Evolutionary conservation across 37 sponge, comb jelly and placozoan species (phyloP), one percentile per base, ranked within the genome.

Genomic region (Aplysina aerophoba): DNA sequence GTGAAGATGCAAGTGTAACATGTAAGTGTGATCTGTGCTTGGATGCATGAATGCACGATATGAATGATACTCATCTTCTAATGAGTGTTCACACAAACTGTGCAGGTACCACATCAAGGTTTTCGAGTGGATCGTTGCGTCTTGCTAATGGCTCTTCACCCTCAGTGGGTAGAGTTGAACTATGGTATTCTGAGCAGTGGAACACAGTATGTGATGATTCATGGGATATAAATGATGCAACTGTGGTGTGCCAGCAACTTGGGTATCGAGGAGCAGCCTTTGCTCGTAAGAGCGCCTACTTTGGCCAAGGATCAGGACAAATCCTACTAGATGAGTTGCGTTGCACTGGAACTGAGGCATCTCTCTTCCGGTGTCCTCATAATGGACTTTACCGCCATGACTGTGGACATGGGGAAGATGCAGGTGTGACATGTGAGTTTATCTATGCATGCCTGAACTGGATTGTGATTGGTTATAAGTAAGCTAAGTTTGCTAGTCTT

Each of bases 281-380:
- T 11, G 11, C 14, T 12, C 41, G 13, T 13, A 19, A 25, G 13
- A 13, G 11, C 15, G 79, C 79, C n/a, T 28, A 12, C 11, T 75
- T 67, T 72, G 59, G 85, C 5, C 54, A 30, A 40, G 73, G 73
- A 17, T 50, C 73, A n/a, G 73, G 85, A 50, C 36, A 21, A 19
- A 84, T 84, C 21, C 38, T 25, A 35, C 55, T 84, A 55, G 85
- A 84, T 33, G 75, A 84, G 34, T 54, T 84, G 15, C 55, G 3
- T 55, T 84, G 85, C 40, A 27, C 25, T 12, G 85, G 85, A 27
- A 67, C 85, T 16, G 85, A 84, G 20, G 21, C 24, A 41, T 40
- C 44, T 40, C 44, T 75, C 21, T 40, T 36, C 11, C 14, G 15
- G n/a, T 75, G 78, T 24, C 39, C 44, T 8, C 78, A 75, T 25